phyloP scores from a whole-genome alignment of 2,888 invertebrate genomes.

The Mamestra brassicae region DNA sequence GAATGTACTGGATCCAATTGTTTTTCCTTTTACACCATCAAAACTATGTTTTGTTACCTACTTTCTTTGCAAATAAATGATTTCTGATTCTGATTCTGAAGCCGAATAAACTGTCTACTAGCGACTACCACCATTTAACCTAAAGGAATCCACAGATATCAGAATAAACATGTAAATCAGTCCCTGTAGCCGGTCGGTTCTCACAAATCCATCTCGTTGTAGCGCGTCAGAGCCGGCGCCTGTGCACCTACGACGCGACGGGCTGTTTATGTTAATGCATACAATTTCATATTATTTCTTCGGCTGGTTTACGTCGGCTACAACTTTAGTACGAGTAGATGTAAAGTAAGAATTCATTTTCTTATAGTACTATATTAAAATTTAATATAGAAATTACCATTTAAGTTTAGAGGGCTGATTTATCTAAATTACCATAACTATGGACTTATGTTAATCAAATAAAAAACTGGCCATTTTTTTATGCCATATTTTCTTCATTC shows the following conservation, averaged over 20 bases:
- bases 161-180: conserved; percentile 41
- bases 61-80: too few relatives aligned
- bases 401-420: not conserved
- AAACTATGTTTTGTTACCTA: too few relatives aligned
- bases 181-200: conserved; percentile 56
- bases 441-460: not conserved
- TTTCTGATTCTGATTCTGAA: too few relatives aligned
- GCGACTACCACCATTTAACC: not conserved
- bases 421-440: not conserved
- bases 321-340: conserved; percentile 21
- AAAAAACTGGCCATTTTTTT: too few relatives aligned
- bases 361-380: conserved; percentile 19
- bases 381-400: not conserved
- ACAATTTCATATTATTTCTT: conserved; percentile 59
- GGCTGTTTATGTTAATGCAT: conserved; percentile 59
- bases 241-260: conserved; percentile 59
- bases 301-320: conserved; percentile 40
- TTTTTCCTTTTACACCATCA: too few relatives aligned
- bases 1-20: too few relatives aligned
- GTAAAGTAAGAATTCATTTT: conserved; percentile 28
- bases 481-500: too few relatives aligned
- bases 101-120: not conserved
- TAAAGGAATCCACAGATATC: not conserved
- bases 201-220: conserved; percentile 63
- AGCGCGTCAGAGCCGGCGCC: conserved; percentile 60